These are phyloP conservation scores for Oriolus oriolus DNA, from an alignment of 2,113 vertebrate species.

Conservation along the genomic window DNA sequence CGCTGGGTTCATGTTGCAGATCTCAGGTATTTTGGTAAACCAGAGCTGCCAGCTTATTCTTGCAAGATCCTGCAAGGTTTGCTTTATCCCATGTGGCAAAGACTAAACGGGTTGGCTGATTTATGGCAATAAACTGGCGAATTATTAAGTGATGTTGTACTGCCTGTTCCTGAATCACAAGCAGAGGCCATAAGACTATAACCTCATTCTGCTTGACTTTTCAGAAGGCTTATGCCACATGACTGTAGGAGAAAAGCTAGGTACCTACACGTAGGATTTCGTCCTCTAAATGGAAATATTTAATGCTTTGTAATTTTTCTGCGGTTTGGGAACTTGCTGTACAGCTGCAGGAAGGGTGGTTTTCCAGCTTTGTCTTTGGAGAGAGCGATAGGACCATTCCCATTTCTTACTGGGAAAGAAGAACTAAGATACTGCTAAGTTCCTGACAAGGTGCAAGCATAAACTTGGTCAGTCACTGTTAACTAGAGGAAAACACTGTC, in stretches of 20 bases:
- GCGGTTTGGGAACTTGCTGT: background rate
- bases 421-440: no score
- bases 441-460: background rate
- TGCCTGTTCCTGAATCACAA: background rate
- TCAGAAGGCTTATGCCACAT: background rate
- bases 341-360: background rate
- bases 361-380: background rate
- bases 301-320: background rate
- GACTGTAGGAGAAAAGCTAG: background rate
- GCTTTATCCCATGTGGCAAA: background rate
- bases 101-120: background rate
- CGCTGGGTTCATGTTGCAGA: background rate
- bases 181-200: background rate
- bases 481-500: background rate
- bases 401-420: background rate
- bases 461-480: background rate
- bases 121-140: background rate
- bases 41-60: background rate
- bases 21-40: background rate
- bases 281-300: background rate
- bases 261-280: accelerated
- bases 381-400: background rate
- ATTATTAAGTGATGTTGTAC: background rate
- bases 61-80: background rate
- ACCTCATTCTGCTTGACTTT: background rate